Conservation (phyloP, 2,797 vertebrate species). For the Lateolabrax maculatus region DNA sequence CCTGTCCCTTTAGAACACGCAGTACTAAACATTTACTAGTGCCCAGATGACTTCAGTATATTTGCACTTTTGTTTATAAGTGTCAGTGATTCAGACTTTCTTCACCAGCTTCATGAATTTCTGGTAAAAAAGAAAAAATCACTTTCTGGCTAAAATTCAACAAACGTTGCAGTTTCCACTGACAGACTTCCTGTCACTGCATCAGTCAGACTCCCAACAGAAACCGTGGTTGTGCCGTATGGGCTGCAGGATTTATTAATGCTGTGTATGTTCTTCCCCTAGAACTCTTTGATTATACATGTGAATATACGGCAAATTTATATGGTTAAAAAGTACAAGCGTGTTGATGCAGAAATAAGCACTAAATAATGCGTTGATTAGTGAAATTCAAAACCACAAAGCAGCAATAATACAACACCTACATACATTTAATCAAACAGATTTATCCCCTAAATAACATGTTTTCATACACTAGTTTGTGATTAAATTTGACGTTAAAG, state of each 20-base stretch:
- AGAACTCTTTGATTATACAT: neutral
- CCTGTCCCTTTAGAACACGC: slow-evolving; percentile 1
- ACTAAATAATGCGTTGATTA: neutral
- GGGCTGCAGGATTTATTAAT: neutral
- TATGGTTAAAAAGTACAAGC: neutral
- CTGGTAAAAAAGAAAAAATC: neutral
- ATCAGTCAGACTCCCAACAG: neutral
- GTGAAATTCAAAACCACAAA: neutral
- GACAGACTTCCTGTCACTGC: neutral
- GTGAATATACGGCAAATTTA: no score
- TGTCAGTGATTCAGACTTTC: neutral
- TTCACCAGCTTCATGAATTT: neutral
- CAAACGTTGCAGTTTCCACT: neutral
- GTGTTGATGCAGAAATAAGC: neutral
- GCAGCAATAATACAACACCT: neutral
- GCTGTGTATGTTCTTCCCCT: neutral
- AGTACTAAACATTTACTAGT: neutral
- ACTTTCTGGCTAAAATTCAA: neutral
- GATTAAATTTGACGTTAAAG: no score
- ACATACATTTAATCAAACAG: neutral
- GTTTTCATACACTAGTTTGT: neutral
- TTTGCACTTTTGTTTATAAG: neutral
- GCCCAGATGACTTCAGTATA: neutral
- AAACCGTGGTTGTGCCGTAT: neutral
- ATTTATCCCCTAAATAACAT: neutral